phyloP scores from a whole-genome alignment of 64 coral and sea anemone species.

The Stylophora pistillata region DNA sequence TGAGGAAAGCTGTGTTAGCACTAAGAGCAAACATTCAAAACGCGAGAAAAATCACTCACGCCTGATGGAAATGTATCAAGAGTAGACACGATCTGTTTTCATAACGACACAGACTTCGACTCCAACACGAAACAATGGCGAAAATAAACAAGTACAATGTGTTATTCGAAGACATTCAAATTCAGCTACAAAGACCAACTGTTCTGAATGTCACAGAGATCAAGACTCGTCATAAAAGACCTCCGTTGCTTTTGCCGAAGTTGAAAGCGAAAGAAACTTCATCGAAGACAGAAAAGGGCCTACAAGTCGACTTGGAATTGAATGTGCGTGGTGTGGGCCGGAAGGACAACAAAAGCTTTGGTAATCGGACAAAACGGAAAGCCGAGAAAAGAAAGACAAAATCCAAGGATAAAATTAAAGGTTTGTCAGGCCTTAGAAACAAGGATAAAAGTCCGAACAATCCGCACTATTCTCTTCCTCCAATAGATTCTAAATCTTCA shows the following conservation, averaged over 20 bases:
- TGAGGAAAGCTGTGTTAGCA: background rate
- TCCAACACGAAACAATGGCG: background rate
- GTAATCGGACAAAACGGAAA: background rate
- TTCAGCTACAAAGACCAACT: background rate
- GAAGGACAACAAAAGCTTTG: background rate
- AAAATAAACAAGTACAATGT: conserved; percentile 24
- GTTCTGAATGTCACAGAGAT: background rate
- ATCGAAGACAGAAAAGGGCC: background rate
- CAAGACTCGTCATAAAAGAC: background rate
- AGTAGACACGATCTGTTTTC: background rate
- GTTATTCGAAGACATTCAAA: background rate
- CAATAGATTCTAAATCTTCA: background rate
- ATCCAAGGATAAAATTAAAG: background rate
- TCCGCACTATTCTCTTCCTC: background rate
- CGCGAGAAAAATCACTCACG: background rate
- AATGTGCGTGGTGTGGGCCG: conserved; percentile 5
- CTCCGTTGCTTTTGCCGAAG: conserved; percentile 16
- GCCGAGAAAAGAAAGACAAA: background rate
- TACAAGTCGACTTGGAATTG: background rate
- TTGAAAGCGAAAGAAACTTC: background rate
- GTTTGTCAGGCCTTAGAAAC: conserved; percentile 15
- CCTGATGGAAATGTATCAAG: background rate
- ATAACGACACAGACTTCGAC: background rate
- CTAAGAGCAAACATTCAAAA: background rate
- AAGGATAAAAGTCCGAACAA: background rate